Conservation (phyloP, 2,888 invertebrate species). For the Agrilus cyanescens region DNA sequence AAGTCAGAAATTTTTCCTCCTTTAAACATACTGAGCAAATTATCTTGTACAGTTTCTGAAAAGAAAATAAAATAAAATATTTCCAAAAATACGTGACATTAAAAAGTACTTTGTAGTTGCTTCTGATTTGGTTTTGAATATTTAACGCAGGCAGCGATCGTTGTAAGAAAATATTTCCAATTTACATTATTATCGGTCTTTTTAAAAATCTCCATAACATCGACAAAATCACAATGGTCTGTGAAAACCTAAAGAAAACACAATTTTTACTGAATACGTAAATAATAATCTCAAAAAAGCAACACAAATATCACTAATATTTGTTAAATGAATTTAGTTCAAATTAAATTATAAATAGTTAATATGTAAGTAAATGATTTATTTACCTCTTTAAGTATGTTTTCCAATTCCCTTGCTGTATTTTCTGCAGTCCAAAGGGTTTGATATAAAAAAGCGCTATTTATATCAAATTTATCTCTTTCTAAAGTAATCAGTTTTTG, state of each 20-base stretch:
- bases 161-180: conserved; percentile 8
- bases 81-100: background rate
- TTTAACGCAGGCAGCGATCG: conserved; percentile 7
- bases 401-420: conserved; percentile 1
- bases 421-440: conserved; percentile 5
- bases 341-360: too few relatives aligned
- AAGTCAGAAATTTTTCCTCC: conserved; percentile 6
- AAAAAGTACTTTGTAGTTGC: background rate
- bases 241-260: conserved; percentile 6
- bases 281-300: too few relatives aligned
- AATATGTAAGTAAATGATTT: background rate
- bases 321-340: too few relatives aligned
- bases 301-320: too few relatives aligned
- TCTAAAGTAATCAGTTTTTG: conserved; percentile 4
- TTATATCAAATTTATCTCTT: conserved; percentile 4
- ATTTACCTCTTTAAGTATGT: conserved; percentile 7
- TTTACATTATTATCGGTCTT: conserved; percentile 6
- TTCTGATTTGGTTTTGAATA: conserved; percentile 1
- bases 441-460: conserved; percentile 7
- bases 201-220: conserved; percentile 8
- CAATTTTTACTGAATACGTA: too few relatives aligned
- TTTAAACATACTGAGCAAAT: conserved; percentile 7
- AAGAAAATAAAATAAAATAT: background rate
- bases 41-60: conserved; percentile 4
- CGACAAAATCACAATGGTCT: conserved; percentile 6